Conservation (phyloP, 1,140 invertebrate genomes). For the Drosophila mauritiana region DNA sequence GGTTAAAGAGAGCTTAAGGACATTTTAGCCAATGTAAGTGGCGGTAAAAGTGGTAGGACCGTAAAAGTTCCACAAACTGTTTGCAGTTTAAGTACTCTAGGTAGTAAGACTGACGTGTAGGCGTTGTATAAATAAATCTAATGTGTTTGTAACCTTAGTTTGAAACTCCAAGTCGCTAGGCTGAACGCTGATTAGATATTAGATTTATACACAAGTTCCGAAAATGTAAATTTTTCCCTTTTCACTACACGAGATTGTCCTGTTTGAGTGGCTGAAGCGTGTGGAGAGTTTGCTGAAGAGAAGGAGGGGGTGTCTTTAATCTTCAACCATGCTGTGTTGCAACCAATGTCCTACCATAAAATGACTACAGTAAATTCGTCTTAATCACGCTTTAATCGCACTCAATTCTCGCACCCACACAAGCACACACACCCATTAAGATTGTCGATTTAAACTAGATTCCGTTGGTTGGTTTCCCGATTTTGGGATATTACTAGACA, state of each 20-base stretch:
- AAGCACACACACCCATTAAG: constrained; percentile 53
- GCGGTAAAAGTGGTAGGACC: constrained; percentile 24
- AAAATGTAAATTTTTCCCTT: constrained; percentile 45
- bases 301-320: constrained; percentile 16
- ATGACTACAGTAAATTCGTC: constrained; percentile 80
- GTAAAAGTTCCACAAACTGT: constrained; percentile 26
- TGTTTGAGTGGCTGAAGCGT: constrained; percentile 55
- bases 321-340: constrained; percentile 36
- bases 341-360: constrained; percentile 49
- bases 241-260: constrained; percentile 75
- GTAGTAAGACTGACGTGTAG: constrained; percentile 48
- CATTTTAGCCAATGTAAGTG: constrained; percentile 29
- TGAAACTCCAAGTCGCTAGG: constrained; percentile 71
- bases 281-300: constrained; percentile 7
- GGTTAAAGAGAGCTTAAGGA: constrained; percentile 17
- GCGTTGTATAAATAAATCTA: constrained; percentile 46
- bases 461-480: background rate
- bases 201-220: constrained; percentile 53
- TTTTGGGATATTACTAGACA: background rate
- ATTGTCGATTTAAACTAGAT: constrained; percentile 69
- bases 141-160: constrained; percentile 55
- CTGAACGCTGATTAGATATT: constrained; percentile 52
- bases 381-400: constrained; percentile 76
- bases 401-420: constrained; percentile 30
- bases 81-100: constrained; percentile 36